A percentile compares a stretch with the other conserved stretches of the same genome.
These are phyloP conservation scores for Archips crataeganus DNA, from an alignment of 2,888 invertebrate genomes.

Conservation along the genomic window DNA sequence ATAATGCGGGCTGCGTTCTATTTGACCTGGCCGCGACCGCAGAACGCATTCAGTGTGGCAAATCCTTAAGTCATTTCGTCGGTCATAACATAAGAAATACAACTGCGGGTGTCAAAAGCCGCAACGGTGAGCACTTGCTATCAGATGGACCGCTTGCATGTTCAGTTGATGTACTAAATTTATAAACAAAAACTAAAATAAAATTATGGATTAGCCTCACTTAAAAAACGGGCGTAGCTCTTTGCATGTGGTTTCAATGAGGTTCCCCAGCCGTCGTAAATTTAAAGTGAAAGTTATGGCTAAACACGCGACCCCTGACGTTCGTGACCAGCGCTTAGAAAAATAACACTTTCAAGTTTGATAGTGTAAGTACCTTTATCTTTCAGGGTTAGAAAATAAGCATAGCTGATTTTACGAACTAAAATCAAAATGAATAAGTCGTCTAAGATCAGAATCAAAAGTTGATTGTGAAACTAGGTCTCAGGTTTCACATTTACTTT, in stretches of 20 bases:
- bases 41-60: too few species aligned
- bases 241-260: conserved; percentile 21
- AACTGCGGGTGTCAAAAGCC: too few species aligned
- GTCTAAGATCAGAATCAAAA: too few species aligned
- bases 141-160: too few species aligned
- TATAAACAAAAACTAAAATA: not conserved
- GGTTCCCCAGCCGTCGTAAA: conserved; percentile 26
- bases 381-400: not conserved
- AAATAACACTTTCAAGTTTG: not conserved
- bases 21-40: too few species aligned
- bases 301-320: not conserved
- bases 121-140: too few species aligned
- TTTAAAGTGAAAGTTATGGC: conserved; percentile 34
- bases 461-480: too few species aligned
- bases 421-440: too few species aligned
- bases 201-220: not conserved
- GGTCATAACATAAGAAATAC: too few species aligned
- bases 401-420: conserved; percentile 2
- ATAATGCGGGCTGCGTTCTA: too few species aligned
- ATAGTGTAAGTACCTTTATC: not conserved
- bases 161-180: not conserved
- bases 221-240: not conserved
- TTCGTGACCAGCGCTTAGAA: not conserved
- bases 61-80: too few species aligned
- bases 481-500: too few species aligned